Conservation (phyloP, 2,113 vertebrate genomes). For the Fulica atra region DNA sequence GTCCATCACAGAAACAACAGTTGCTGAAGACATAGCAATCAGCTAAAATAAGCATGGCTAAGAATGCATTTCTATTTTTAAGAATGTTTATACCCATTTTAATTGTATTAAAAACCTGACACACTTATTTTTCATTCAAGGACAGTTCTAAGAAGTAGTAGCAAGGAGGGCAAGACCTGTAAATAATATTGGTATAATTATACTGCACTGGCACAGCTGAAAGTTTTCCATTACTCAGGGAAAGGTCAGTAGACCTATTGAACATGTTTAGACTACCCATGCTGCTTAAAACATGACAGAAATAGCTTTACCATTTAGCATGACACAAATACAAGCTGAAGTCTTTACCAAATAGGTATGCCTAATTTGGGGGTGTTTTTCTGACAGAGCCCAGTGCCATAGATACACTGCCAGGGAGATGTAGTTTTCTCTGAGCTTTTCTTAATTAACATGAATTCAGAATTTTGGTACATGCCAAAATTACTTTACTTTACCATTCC, state of each 20-base stretch:
- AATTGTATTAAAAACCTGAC: constrained; percentile 29
- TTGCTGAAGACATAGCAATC: background rate
- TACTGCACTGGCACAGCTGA: constrained; percentile 45
- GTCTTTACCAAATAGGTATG: constrained; percentile 7
- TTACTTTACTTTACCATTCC: background rate
- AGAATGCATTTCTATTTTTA: background rate
- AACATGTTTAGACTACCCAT: constrained; percentile 67
- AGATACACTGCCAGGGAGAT: background rate
- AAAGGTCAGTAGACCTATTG: constrained; percentile 71
- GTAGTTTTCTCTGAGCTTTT: background rate
- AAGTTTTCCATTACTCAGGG: constrained; percentile 68
- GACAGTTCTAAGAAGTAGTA: constrained; percentile 41
- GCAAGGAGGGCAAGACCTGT: constrained; percentile 46
- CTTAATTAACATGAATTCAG: background rate
- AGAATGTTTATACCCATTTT: background rate
- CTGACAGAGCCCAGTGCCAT: background rate
- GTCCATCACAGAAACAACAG: background rate
- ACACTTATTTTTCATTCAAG: constrained; percentile 49
- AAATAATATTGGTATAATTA: constrained; percentile 75
- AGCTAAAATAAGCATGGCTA: background rate
- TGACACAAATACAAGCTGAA: constrained; percentile 38
- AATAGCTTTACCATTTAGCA: constrained; percentile 61
- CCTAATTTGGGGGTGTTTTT: constrained; percentile 30
- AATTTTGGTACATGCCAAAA: background rate
- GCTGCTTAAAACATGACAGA: constrained; percentile 56